Percentiles rank a stretch among this genome's conserved stretches.
Conservation (phyloP, 1,140 invertebrate genomes). For the Drosophila pectinifera region DNA sequence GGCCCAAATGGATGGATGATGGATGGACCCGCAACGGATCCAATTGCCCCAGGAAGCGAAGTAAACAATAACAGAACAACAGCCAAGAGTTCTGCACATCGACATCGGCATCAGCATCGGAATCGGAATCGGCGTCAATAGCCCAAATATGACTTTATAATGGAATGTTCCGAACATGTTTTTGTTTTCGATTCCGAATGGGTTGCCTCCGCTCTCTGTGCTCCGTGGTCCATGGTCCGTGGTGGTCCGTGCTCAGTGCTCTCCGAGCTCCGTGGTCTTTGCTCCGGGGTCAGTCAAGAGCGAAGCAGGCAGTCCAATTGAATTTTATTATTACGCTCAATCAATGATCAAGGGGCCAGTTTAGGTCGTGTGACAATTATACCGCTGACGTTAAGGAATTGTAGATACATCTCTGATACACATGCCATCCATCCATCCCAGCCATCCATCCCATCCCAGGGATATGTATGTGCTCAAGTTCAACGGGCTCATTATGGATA, state of each 20-base stretch:
- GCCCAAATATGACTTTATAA: constrained; percentile 59
- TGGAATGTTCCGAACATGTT: constrained; percentile 70
- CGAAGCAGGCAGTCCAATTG: constrained; percentile 68
- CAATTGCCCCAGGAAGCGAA: constrained; percentile 10
- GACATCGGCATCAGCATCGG: too few species aligned
- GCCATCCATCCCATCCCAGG: not conserved
- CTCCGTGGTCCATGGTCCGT: constrained; percentile 32
- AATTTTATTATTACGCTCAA: constrained; percentile 84
- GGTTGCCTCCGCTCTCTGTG: constrained; percentile 19
- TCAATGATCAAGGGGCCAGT: constrained; percentile 82
- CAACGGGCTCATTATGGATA: constrained; percentile 67
- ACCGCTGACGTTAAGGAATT: constrained; percentile 79
- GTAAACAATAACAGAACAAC: constrained; percentile 27
- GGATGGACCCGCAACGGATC: constrained; percentile 5
- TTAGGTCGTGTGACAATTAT: constrained; percentile 84
- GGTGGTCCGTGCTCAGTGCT: constrained; percentile 7
- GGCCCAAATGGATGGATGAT: constrained; percentile 26
- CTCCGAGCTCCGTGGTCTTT: constrained; percentile 37
- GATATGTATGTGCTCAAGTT: constrained; percentile 63
- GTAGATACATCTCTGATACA: constrained; percentile 46
- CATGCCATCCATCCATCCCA: not conserved
- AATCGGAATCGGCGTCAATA: constrained; percentile 15
- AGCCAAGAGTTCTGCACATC: constrained; percentile 14
- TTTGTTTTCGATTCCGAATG: constrained; percentile 45
- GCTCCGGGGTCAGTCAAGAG: constrained; percentile 62